Percentiles rank a stretch among this genome's conserved stretches.
phyloP scores from a whole-genome alignment of 2,797 vertebrate genomes.

The Vireo griseus region DNA sequence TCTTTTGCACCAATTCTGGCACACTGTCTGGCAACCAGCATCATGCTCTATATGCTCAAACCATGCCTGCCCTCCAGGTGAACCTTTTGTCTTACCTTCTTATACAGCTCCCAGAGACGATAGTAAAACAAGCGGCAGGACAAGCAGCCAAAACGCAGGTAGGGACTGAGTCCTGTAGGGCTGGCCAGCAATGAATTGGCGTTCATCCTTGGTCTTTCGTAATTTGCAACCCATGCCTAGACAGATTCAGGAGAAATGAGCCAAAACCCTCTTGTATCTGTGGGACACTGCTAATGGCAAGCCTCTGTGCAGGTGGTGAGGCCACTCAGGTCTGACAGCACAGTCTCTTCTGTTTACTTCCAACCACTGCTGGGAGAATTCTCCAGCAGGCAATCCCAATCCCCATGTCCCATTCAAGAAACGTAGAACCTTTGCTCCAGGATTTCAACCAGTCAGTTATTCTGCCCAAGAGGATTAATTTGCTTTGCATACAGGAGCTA shows the following conservation, averaged over 20 bases:
- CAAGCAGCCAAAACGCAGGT: constrained; percentile 93
- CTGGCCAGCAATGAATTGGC: constrained; percentile 90
- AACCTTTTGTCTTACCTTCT: constrained; percentile 82
- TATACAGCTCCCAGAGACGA: constrained; percentile 91
- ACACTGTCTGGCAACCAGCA: neutral
- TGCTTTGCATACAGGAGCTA: neutral
- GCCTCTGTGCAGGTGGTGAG: neutral
- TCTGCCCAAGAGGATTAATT: neutral
- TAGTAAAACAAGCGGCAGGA: constrained; percentile 94
- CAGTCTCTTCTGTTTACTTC: neutral
- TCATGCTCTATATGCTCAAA: neutral
- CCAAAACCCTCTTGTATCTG: neutral
- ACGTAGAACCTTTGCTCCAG: neutral
- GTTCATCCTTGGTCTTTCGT: constrained; percentile 88
- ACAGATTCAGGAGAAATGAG: neutral
- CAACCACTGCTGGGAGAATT: neutral
- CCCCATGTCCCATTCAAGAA: neutral
- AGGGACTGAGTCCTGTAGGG: constrained; percentile 93
- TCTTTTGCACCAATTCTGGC: neutral
- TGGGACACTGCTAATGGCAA: neutral
- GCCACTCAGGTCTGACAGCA: neutral
- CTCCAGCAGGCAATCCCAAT: neutral
- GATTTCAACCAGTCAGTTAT: neutral
- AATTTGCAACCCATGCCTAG: constrained; percentile 93
- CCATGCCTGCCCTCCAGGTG: neutral